Evolutionary conservation across 1,140 invertebrate genomes (phyloP), one percentile per base, ranked within the genome.

Genomic region (Ganaspis sp.): DNA sequence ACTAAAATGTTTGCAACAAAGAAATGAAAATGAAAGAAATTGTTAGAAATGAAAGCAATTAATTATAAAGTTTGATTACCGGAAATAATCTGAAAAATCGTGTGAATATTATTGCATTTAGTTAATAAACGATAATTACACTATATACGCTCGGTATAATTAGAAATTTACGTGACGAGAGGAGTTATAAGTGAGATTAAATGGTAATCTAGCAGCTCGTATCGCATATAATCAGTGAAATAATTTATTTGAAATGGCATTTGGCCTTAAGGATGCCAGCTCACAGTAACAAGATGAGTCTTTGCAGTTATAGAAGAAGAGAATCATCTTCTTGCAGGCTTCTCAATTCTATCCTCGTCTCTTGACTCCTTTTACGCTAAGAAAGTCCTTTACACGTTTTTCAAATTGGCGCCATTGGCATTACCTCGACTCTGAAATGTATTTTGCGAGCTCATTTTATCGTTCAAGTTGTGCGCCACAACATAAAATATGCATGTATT

Each of bases 331-430:
- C 19, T 40, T 40, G 4, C 9, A 6, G 4, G 45, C 1, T 49
- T 17, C 17, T n/a, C n/a, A 49, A 49, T 49, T 49, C 12, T 0
- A 17, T 49, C 12, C 12, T 49, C 12, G 45, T 17, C 5, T 9
- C 4, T 49, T 19, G 15, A 17, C 45, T 49, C 45, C n/a, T 49
- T 6, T 49, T 49, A 49, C 12, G 3, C 12, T 3, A 8, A 17
- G 17, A 6, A n/a, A 17, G 45, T 1, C 6, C 53, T 54, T 1
- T 9, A 19, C 6, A 29, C 11, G 21, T 29, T 64, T 64, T 58
- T 64, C 54, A 64, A 64, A 64, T 64, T 64, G 54, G 23, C 54
- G 54, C 54, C 54, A 64, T 29, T 64, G 23, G 23, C 9, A 29
- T 64, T 64, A 29, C 23, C 54, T 4, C 54, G 54, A 29, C 23